Conservation (phyloP, 2,797 vertebrate species). For the Peromyscus melanophrys region DNA sequence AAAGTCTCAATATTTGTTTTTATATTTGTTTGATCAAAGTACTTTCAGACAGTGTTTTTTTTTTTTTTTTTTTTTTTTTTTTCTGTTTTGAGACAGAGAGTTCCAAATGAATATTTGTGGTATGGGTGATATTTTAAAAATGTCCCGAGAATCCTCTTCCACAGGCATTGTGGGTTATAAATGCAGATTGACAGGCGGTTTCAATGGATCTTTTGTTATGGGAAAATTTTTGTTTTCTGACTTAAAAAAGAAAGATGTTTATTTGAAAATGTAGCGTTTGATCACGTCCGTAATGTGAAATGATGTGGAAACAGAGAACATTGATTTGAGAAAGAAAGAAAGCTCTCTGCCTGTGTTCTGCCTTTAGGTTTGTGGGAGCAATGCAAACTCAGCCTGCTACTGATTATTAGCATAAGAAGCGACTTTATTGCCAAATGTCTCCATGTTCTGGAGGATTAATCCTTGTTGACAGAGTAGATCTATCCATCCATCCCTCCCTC, state of each 20-base stretch:
- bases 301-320: not conserved
- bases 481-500: too few relatives aligned
- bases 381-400: slow-evolving; percentile 36
- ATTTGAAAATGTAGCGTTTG: slow-evolving; percentile 67
- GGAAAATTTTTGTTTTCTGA: slow-evolving; percentile 68
- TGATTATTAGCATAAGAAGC: slow-evolving; percentile 3
- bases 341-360: not conserved
- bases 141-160: slow-evolving; percentile 71
- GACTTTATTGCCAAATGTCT: slow-evolving; percentile 8
- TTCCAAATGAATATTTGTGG: slow-evolving; percentile 83
- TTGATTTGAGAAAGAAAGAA: not conserved
- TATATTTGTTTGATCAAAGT: slow-evolving; percentile 65
- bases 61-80: not conserved
- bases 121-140: slow-evolving; percentile 83
- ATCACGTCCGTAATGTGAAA: slow-evolving; percentile 39
- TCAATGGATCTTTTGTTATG: slow-evolving; percentile 81
- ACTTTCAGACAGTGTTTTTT: not conserved
- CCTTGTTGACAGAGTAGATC: not conserved
- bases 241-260: slow-evolving; percentile 65
- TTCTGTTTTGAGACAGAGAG: slow-evolving; percentile 73
- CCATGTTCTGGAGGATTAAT: not conserved
- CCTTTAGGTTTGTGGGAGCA: not conserved
- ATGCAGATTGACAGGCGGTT: slow-evolving; percentile 72
- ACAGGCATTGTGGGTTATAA: slow-evolving; percentile 72
- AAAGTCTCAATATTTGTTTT: slow-evolving; percentile 65